phyloP scores from a whole-genome alignment of 2,113 vertebrate species.

The Megaleporinus macrocephalus region DNA sequence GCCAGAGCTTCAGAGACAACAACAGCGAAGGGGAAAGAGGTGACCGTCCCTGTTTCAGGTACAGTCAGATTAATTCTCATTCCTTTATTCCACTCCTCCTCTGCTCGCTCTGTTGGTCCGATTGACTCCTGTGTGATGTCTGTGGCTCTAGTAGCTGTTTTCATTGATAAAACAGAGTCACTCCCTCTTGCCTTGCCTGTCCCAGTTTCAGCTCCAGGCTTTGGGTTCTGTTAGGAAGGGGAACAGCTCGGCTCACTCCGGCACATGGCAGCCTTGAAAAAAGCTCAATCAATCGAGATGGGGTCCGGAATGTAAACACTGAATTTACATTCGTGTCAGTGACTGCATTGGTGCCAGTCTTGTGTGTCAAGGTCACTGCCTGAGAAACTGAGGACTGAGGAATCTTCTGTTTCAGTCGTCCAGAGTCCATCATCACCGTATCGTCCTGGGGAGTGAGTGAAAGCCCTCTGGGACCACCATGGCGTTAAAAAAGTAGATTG shows the following conservation, averaged over 20 bases:
- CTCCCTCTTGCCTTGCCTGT: conserved; percentile 27
- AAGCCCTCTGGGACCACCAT: neutral
- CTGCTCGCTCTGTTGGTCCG: neutral
- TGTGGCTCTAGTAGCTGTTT: neutral
- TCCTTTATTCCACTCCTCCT: neutral
- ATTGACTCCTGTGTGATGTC: neutral
- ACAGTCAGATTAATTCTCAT: conserved; percentile 49
- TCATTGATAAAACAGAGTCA: conserved; percentile 2
- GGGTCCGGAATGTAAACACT: neutral
- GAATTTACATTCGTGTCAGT: neutral
- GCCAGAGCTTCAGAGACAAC: conserved; percentile 56
- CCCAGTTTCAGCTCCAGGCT: conserved; percentile 30
- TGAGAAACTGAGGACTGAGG: neutral
- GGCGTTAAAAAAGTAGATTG: neutral
- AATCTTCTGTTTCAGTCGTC: neutral
- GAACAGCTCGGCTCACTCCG: neutral
- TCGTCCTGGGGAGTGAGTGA: neutral
- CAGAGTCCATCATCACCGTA: neutral
- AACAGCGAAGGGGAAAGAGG: conserved; percentile 51
- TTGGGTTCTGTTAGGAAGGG: neutral
- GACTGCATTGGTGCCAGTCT: neutral
- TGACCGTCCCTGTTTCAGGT: conserved; percentile 63
- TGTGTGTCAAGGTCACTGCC: conserved; percentile 31
- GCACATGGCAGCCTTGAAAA: neutral
- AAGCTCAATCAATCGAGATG: neutral